phyloP scores from a whole-genome alignment of 2,888 invertebrate genomes.

The Cloeon dipterum region DNA sequence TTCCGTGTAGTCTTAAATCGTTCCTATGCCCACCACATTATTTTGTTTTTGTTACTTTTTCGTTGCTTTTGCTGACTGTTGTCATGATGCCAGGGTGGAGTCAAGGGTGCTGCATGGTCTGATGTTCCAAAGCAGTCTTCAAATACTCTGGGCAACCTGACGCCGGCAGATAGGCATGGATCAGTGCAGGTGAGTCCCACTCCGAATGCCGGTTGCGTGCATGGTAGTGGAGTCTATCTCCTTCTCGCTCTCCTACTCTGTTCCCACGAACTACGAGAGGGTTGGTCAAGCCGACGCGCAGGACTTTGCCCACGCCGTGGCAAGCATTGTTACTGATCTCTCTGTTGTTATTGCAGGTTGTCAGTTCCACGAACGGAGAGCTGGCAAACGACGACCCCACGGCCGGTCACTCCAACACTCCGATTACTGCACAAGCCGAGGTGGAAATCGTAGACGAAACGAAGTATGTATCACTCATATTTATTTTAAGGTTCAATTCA shows the following conservation, averaged over 20 bases:
- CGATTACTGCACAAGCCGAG: conserved; percentile 80
- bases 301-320: too few relatives aligned
- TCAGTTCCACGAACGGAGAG: conserved; percentile 93
- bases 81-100: conserved; percentile 17
- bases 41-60: neutral
- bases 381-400: conserved; percentile 86
- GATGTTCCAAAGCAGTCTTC: conserved; percentile 51
- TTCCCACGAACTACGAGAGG: neutral
- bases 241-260: neutral
- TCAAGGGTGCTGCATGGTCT: conserved; percentile 59
- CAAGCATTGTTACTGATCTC: too few relatives aligned
- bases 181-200: conserved; percentile 75
- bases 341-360: conserved; percentile 40
- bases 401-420: conserved; percentile 91
- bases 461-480: too few relatives aligned
- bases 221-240: too few relatives aligned
- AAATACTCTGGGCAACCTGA: conserved; percentile 58
- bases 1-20: too few relatives aligned
- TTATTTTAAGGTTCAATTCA: too few relatives aligned
- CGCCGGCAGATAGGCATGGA: conserved; percentile 88
- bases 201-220: too few relatives aligned
- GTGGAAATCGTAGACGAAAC: conserved; percentile 93
- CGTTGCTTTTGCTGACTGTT: neutral
- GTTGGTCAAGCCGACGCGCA: neutral
- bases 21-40: too few relatives aligned